Evolutionary conservation across 2,888 invertebrate species (phyloP).

Genomic region (Mimumesa dahlbomi): DNA sequence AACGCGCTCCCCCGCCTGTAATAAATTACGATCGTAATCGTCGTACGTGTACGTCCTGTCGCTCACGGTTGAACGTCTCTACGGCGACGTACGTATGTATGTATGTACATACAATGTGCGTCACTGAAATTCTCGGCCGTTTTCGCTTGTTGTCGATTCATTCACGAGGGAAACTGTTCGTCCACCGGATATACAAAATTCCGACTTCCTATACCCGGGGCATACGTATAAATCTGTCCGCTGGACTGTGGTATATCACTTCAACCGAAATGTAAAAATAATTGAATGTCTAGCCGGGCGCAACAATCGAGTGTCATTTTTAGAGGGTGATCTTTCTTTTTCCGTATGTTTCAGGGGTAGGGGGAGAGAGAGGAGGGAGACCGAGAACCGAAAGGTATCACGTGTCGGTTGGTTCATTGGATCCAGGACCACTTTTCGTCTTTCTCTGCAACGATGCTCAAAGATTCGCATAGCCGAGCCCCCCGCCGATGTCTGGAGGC

Average conservation of each 20-base stretch:
- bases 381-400: slow-evolving; percentile 23
- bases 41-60: slow-evolving; percentile 32
- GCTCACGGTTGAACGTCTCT: slow-evolving; percentile 30
- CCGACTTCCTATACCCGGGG: too few relatives aligned
- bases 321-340: too few relatives aligned
- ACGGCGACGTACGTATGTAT: too few relatives aligned
- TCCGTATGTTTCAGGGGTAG: too few relatives aligned
- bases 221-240: too few relatives aligned
- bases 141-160: slow-evolving; percentile 4
- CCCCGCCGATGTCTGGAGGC: slow-evolving; percentile 72
- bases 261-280: too few relatives aligned
- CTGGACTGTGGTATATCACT: too few relatives aligned
- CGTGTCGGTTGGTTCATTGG: slow-evolving; percentile 39
- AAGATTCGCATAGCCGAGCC: slow-evolving; percentile 63
- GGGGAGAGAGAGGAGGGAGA: too few relatives aligned
- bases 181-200: too few relatives aligned
- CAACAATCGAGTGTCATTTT: not conserved
- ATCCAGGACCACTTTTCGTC: slow-evolving; percentile 43
- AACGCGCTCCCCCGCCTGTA: slow-evolving; percentile 49
- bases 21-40: slow-evolving; percentile 65
- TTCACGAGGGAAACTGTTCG: slow-evolving; percentile 4
- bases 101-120: too few relatives aligned
- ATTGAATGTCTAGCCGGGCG: too few relatives aligned
- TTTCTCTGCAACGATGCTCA: slow-evolving; percentile 51
- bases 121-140: slow-evolving; percentile 46